Evolutionary conservation across 2,888 invertebrate species (phyloP).

Genomic region (Adelphocoris suturalis): DNA sequence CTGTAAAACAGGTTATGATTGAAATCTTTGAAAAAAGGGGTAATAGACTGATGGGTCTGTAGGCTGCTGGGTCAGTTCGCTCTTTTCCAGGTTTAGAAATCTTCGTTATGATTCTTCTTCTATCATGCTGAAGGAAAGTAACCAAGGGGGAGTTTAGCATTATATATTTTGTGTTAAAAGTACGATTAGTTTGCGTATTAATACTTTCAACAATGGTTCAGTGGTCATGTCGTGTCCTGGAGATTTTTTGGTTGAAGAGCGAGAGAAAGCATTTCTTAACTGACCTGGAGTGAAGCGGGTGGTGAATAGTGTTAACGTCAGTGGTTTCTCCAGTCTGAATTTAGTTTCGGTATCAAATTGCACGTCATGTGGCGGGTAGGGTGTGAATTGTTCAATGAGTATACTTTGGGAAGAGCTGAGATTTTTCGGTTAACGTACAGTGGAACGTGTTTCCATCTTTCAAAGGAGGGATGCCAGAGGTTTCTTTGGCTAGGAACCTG

Average conservation of each 20-base stretch:
- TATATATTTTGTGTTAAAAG: too few species aligned
- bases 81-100: too few species aligned
- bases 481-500: constrained; percentile 2
- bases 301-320: constrained; percentile 28
- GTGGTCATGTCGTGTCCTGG: constrained; percentile 37
- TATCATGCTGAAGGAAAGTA: too few species aligned
- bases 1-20: neutral
- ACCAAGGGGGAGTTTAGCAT: too few species aligned
- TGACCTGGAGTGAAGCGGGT: constrained; percentile 48
- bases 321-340: constrained; percentile 20
- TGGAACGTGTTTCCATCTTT: constrained; percentile 9
- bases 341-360: neutral
- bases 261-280: constrained; percentile 48
- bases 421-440: constrained; percentile 44
- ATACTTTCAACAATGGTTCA: too few species aligned
- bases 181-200: too few species aligned
- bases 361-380: constrained; percentile 18
- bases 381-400: constrained; percentile 44
- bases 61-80: too few species aligned
- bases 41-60: too few species aligned
- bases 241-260: constrained; percentile 52
- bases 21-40: too few species aligned
- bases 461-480: constrained; percentile 41
- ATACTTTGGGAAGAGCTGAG: constrained; percentile 20
- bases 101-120: too few species aligned